These are phyloP conservation scores for Suillia variegata DNA, from an alignment of 2,888 invertebrate species.

Conservation along the genomic window DNA sequence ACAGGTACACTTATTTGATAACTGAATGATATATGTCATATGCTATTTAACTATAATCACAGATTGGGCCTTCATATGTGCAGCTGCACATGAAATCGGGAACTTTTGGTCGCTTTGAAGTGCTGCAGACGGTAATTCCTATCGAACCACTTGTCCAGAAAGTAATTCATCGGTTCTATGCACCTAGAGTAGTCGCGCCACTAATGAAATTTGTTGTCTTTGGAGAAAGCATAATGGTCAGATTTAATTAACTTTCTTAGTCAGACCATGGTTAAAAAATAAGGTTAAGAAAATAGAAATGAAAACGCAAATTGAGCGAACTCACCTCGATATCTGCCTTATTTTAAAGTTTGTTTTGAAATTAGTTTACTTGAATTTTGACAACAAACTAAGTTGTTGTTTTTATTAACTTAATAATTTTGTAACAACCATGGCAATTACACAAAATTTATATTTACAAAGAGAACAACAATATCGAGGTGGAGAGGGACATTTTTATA, in stretches of 20 bases:
- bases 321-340: no score
- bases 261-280: no score
- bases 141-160: constrained; percentile 76
- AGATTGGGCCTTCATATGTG: constrained; percentile 80
- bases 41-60: constrained; percentile 25
- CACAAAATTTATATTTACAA: no score
- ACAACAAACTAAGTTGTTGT: no score
- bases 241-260: no score
- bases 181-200: constrained; percentile 66
- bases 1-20: constrained; percentile 64
- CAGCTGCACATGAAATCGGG: constrained; percentile 68
- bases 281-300: no score
- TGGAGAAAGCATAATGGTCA: constrained; percentile 74
- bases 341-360: no score
- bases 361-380: no score
- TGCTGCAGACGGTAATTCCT: constrained; percentile 81
- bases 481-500: not conserved
- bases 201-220: constrained; percentile 70
- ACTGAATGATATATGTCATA: not conserved
- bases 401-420: no score
- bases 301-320: no score
- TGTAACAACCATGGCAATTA: no score
- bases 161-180: constrained; percentile 79
- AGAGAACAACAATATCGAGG: not conserved
- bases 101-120: constrained; percentile 66